A percentile compares a stretch with the other conserved stretches of the same genome.
phyloP scores from a whole-genome alignment of 2,113 vertebrate genomes.

The Caretta caretta region DNA sequence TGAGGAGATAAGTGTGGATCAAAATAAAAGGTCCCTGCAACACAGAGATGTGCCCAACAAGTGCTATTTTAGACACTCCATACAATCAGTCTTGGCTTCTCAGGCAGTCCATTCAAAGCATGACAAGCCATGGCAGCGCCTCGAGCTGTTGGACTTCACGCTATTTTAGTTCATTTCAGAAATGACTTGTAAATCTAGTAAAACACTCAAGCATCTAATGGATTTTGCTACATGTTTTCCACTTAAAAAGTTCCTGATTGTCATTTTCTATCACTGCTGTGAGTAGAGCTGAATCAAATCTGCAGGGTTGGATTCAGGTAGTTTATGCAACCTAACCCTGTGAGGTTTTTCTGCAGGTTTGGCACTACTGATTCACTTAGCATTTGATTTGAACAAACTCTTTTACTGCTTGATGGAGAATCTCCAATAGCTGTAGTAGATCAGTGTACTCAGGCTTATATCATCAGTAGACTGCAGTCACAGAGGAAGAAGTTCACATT shows the following conservation, averaged over 20 bases:
- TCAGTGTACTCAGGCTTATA: neutral
- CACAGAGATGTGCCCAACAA: neutral
- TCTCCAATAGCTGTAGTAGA: accelerated
- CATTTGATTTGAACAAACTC: neutral
- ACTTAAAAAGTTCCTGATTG: neutral
- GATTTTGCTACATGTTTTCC: neutral
- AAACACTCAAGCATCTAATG: neutral
- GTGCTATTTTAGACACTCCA: neutral
- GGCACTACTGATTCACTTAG: neutral
- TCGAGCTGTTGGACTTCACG: neutral
- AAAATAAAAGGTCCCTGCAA: neutral
- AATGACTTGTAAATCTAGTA: neutral
- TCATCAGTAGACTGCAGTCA: neutral
- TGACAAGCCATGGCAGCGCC: neutral
- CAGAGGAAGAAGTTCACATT: neutral
- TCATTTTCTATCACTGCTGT: neutral
- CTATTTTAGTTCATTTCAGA: neutral
- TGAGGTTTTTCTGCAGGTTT: neutral
- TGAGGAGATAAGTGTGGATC: neutral
- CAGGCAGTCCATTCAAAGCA: accelerated
- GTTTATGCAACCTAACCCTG: neutral
- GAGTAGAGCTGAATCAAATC: neutral
- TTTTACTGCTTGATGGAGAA: neutral
- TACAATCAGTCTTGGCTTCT: neutral
- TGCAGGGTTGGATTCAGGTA: neutral